A percentile compares a stretch with the other conserved stretches of the same genome.
Conservation (phyloP, 2,113 vertebrate species). For the rat (Rattus norvegicus) region GRCr8 NC_086027.1:19794501-19795000, state of each 20-base stretch:
- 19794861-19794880: too few species aligned
- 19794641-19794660: accelerated
- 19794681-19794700: background rate
- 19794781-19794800: too few species aligned
- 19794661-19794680: background rate
- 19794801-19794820: too few species aligned
- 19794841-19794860: background rate
- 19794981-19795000: background rate
- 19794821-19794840: too few species aligned
- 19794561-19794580: background rate
- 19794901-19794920: background rate
- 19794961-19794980: too few species aligned
- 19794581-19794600: background rate
- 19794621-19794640: background rate
- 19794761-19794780: too few species aligned
- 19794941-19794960: background rate
- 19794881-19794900: background rate
- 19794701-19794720: background rate
- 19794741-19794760: background rate
- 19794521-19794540: background rate
- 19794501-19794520: too few species aligned
- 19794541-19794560: too few species aligned
- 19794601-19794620: background rate
- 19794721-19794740: background rate
- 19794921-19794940: background rate